phyloP scores from a whole-genome alignment of 2,888 invertebrate species.

The Caenorhabditis japonica region DNA sequence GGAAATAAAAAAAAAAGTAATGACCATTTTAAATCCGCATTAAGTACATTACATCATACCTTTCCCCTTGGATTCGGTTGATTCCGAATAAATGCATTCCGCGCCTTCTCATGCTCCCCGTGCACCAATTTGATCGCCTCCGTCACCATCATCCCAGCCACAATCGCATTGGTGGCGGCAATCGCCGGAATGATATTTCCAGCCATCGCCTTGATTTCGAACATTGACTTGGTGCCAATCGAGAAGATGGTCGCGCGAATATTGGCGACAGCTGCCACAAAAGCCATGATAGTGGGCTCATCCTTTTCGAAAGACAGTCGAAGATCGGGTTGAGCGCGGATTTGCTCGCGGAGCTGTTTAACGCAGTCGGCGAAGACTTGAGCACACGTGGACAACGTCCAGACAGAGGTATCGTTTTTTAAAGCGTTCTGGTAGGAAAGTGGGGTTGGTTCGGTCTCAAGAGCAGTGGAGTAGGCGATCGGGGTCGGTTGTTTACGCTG shows the following conservation, averaged over 20 bases:
- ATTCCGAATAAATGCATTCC: constrained; percentile 27
- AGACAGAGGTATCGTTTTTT: constrained; percentile 42
- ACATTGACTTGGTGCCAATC: constrained; percentile 88
- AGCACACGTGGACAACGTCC: constrained; percentile 66
- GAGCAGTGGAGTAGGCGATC: constrained; percentile 23
- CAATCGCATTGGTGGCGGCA: constrained; percentile 97
- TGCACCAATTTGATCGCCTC: constrained; percentile 79
- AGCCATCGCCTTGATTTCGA: constrained; percentile 97
- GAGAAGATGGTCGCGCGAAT: constrained; percentile 91
- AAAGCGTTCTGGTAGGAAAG: background rate
- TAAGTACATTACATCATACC: too few species aligned
- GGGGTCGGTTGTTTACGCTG: constrained; percentile 84
- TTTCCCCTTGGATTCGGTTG: constrained; percentile 39
- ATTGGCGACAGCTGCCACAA: constrained; percentile 95
- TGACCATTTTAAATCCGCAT: too few species aligned
- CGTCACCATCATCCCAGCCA: constrained; percentile 94
- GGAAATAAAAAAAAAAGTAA: background rate
- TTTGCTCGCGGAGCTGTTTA: constrained; percentile 73
- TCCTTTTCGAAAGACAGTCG: constrained; percentile 85
- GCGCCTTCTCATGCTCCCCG: constrained; percentile 20
- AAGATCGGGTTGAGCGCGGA: constrained; percentile 65
- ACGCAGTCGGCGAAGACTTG: constrained; percentile 79
- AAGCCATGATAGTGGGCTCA: constrained; percentile 82
- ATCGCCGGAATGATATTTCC: constrained; percentile 99
- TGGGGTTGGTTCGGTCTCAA: constrained; percentile 3